Conservation (phyloP, 2,888 invertebrate genomes). For the Eupithecia tripunctaria region DNA sequence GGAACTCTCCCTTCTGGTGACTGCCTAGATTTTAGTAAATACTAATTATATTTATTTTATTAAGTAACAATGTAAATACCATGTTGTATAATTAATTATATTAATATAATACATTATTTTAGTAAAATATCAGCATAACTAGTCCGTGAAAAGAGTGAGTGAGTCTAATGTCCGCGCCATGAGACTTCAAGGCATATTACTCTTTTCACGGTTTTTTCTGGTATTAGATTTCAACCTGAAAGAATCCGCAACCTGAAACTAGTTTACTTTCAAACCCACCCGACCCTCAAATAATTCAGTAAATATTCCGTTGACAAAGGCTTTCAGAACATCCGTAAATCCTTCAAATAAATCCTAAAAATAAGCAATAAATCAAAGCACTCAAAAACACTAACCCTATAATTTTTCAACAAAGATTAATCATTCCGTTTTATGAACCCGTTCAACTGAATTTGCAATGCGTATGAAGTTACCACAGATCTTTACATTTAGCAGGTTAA, state of each 20-base stretch:
- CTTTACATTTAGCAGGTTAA: slow-evolving; percentile 14
- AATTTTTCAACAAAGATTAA: slow-evolving; percentile 48
- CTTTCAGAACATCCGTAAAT: slow-evolving; percentile 1
- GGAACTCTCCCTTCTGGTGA: no score
- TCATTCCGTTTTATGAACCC: slow-evolving; percentile 39
- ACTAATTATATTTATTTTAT: no score
- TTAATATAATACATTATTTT: no score
- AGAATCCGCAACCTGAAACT: neutral
- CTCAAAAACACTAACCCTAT: slow-evolving; percentile 43
- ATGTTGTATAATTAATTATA: no score
- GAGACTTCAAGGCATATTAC: no score
- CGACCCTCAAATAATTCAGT: neutral
- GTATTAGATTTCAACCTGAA: neutral
- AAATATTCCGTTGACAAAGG: slow-evolving; percentile 15
- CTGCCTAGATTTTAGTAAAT: no score
- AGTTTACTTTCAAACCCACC: neutral
- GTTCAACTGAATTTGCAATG: slow-evolving; percentile 57
- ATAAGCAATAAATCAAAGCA: slow-evolving; percentile 34
- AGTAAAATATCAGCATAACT: no score
- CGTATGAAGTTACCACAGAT: slow-evolving; percentile 49
- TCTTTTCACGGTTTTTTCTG: no score
- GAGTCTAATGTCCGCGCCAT: no score
- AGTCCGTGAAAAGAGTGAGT: no score
- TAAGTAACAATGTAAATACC: no score
- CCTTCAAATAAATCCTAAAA: slow-evolving; percentile 19